Percentiles rank a stretch among this genome's conserved stretches.
Conservation (phyloP, 2,888 invertebrate species). For the Sphaerophoria taeniata region DNA sequence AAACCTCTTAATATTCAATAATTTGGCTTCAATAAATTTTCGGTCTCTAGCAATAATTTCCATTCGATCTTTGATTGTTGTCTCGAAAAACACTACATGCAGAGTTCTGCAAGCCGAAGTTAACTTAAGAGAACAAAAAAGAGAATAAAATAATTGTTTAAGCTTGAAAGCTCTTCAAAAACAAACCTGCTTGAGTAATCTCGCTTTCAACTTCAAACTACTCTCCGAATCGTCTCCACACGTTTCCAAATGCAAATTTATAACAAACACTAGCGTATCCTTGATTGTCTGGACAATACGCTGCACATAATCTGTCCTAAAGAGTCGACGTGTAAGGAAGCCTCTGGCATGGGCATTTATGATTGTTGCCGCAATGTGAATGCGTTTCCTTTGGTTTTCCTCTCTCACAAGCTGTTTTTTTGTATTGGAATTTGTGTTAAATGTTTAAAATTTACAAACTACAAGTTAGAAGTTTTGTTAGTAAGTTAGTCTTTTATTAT, state of each 20-base stretch:
- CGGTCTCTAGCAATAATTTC: constrained; percentile 80
- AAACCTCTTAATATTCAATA: constrained; percentile 75
- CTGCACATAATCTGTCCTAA: constrained; percentile 92
- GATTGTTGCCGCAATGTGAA: constrained; percentile 85
- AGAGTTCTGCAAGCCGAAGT: constrained; percentile 79
- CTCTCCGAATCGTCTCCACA: constrained; percentile 75
- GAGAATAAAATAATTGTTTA: neutral
- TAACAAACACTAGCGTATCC: constrained; percentile 81
- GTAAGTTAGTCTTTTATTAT: constrained; percentile 70
- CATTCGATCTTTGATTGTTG: constrained; percentile 80
- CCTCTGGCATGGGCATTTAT: constrained; percentile 90
- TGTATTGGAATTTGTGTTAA: neutral
- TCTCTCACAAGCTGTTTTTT: constrained; percentile 35
- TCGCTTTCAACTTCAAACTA: constrained; percentile 80
- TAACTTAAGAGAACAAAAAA: constrained; percentile 75
- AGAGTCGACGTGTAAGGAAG: constrained; percentile 90
- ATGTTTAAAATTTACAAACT: constrained; percentile 43
- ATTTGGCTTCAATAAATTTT: constrained; percentile 78
- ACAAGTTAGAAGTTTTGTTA: constrained; percentile 57
- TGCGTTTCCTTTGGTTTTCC: constrained; percentile 31
- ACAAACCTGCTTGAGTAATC: constrained; percentile 80
- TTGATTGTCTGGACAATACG: constrained; percentile 84
- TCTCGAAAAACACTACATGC: constrained; percentile 79
- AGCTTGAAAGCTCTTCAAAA: neutral
- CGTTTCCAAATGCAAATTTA: constrained; percentile 80